Base-by-base conservation (phyloP, 1,140 invertebrate species). In the Phymorhynchus buccinoides region DNA sequence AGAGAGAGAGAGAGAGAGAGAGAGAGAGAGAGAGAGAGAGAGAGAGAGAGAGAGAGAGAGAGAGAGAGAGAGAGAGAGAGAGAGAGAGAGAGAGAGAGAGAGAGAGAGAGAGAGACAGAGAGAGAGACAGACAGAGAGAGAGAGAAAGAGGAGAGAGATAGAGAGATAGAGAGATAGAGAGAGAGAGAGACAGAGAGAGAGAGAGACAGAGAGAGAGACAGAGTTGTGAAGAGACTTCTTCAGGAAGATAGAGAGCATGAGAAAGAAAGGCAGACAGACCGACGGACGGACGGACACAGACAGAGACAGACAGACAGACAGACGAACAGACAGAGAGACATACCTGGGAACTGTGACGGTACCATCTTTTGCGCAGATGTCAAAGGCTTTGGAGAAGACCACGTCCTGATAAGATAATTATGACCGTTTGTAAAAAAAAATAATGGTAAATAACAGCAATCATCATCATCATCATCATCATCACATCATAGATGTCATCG, bases 401-500 rank as follows among this genome's bases (percentile, higher is more conserved):
- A 91, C 86, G 27, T 90, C 89, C 90, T 91, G 85, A 32, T 88
- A 89, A 48, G n/a, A n/a, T n/a, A n/a, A n/a, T n/a, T n/a, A n/a
- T n/a, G n/a, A n/a, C n/a, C n/a, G n/a, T n/a, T n/a, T n/a, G n/a
- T n/a, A n/a, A n/a, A n/a, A n/a, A n/a, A n/a, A n/a, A n/a, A n/a
- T n/a, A n/a, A n/a, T n/a, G n/a, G n/a, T n/a, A n/a, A n/a, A n/a
- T n/a, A n/a, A n/a, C n/a, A n/a, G n/a, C n/a, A n/a, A n/a, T n/a
- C n/a, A n/a, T n/a, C n/a, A n/a, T n/a, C n/a, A n/a, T n/a, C n/a
- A n/a, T n/a, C n/a, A n/a, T n/a, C n/a, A n/a, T n/a, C n/a, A n/a
- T n/a, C n/a, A n/a, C n/a, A n/a, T n/a, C n/a, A n/a, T n/a, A n/a
- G n/a, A n/a, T n/a, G n/a, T n/a, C n/a, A n/a, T n/a, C n/a, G n/a